A percentile compares a stretch with the other conserved stretches of the same genome.
Conservation (phyloP, 1,140 invertebrate species). For the Drosophila pallidifrons region DNA sequence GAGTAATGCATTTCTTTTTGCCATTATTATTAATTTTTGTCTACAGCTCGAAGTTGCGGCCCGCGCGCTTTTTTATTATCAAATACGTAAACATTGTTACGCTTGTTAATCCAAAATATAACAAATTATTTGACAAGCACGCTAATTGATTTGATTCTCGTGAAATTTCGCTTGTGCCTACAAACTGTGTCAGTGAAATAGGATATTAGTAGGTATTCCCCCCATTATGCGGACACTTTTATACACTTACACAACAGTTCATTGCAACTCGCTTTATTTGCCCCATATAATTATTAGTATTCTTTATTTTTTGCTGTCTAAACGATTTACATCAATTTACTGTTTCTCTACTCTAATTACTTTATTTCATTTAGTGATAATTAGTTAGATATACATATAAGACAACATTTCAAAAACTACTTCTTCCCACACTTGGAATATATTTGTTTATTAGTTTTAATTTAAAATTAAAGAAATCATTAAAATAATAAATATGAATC, state of each 20-base stretch:
- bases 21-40: constrained; percentile 20
- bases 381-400: not conserved
- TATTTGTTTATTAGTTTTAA: no score
- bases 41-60: not conserved
- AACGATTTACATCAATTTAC: no score
- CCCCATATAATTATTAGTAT: not conserved
- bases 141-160: constrained; percentile 80
- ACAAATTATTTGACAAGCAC: constrained; percentile 74
- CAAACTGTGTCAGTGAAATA: not conserved
- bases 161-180: constrained; percentile 33
- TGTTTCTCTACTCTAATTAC: no score
- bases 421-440: no score
- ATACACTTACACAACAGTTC: constrained; percentile 17
- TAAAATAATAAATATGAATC: no score
- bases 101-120: constrained; percentile 73
- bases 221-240: not conserved
- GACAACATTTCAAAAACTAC: not conserved
- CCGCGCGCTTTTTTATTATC: constrained; percentile 35
- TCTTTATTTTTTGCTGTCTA: no score
- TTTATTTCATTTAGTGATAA: not conserved
- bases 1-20: constrained; percentile 8
- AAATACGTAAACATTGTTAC: constrained; percentile 53
- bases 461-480: no score
- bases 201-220: constrained; percentile 19
- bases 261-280: not conserved